Conservation (phyloP, 2,888 invertebrate genomes). For the Eupithecia centaureata region DNA sequence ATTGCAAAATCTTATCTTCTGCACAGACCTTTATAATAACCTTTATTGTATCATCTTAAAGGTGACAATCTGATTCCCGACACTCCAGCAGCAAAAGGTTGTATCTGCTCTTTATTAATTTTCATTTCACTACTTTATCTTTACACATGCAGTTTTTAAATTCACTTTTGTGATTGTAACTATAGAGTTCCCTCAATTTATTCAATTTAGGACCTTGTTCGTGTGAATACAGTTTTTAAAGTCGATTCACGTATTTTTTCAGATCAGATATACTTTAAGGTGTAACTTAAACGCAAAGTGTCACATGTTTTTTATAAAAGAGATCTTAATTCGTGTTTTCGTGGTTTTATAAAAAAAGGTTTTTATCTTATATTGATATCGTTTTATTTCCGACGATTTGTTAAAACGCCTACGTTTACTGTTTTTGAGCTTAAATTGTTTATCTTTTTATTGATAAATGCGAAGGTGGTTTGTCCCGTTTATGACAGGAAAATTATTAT, state of each 20-base stretch:
- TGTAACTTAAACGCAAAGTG: slow-evolving; percentile 47
- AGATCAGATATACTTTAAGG: slow-evolving; percentile 7
- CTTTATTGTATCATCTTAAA: slow-evolving; percentile 50
- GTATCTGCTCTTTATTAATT: slow-evolving; percentile 9
- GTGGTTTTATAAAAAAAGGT: slow-evolving; percentile 47
- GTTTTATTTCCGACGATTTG: slow-evolving; percentile 53
- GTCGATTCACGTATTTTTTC: not conserved
- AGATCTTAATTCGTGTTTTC: slow-evolving; percentile 56
- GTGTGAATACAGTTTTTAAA: not conserved
- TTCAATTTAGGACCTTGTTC: slow-evolving; percentile 14
- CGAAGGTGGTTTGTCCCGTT: slow-evolving; percentile 4
- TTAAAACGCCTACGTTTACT: slow-evolving; percentile 54
- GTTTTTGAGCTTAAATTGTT: slow-evolving; percentile 49
- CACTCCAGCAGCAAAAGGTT: slow-evolving; percentile 16
- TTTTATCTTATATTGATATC: slow-evolving; percentile 52
- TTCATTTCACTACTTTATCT: slow-evolving; percentile 13
- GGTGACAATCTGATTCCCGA: slow-evolving; percentile 52
- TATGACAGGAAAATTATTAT: slow-evolving; percentile 18
- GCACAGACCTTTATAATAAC: slow-evolving; percentile 41
- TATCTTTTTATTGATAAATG: slow-evolving; percentile 29
- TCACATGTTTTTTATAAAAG: slow-evolving; percentile 52
- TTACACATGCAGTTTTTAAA: not conserved
- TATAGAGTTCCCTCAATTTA: not conserved
- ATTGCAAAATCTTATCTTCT: slow-evolving; percentile 1
- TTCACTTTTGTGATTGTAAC: not conserved